A percentile compares a stretch with the other conserved stretches of the same genome.
Conservation (phyloP, 1,140 invertebrate species). For the Heliothis subflexa region DNA sequence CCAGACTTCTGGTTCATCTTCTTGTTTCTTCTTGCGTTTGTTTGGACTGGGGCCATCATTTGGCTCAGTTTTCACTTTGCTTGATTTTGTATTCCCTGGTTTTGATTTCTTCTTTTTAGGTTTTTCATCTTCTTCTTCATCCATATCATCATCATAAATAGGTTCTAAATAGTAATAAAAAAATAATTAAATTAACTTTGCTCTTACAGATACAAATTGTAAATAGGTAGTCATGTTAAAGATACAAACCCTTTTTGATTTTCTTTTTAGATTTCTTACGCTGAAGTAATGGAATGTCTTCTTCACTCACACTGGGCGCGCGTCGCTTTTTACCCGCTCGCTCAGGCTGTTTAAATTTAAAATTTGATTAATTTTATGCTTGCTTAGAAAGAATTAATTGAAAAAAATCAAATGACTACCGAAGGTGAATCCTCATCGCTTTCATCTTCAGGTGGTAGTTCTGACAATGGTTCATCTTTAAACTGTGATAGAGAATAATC, state of each 20-base stretch:
- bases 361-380: constrained; percentile 6
- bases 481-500: constrained; percentile 90
- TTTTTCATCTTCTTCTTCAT: constrained; percentile 89
- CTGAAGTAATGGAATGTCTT: constrained; percentile 76
- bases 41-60: constrained; percentile 81
- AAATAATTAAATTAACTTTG: neutral
- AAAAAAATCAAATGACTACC: constrained; percentile 57
- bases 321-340: constrained; percentile 89
- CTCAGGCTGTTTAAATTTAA: constrained; percentile 76
- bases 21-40: constrained; percentile 92
- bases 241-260: constrained; percentile 87
- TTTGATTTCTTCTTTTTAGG: constrained; percentile 86
- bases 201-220: neutral
- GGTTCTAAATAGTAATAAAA: constrained; percentile 34
- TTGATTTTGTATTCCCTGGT: constrained; percentile 64
- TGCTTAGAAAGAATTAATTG: neutral
- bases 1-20: constrained; percentile 95
- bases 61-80: constrained; percentile 73
- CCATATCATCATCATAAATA: constrained; percentile 85
- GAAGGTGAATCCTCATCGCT: constrained; percentile 92
- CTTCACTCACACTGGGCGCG: constrained; percentile 85
- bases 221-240: neutral
- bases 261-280: constrained; percentile 91
- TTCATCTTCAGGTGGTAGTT: constrained; percentile 84
- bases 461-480: constrained; percentile 81